Evolutionary conservation across 2,113 vertebrate genomes (phyloP).

Genomic region (Tupaia chinensis): DNA sequence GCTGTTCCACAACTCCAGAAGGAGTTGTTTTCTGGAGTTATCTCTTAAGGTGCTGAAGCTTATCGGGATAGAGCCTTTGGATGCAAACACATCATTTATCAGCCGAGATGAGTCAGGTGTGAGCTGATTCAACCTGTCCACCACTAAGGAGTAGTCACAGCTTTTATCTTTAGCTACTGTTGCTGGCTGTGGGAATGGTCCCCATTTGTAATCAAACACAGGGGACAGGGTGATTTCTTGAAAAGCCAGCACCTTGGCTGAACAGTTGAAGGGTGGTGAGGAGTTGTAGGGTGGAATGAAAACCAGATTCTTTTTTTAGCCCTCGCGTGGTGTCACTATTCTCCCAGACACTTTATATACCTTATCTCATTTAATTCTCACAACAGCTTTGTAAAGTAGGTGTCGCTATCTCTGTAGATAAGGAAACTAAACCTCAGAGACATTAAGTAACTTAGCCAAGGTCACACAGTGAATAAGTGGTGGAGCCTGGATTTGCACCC

Average conservation of each 20-base stretch:
- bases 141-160: slow-evolving; percentile 49
- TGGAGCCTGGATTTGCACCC: slow-evolving; percentile 37
- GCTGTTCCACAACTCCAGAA: not conserved
- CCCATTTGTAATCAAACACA: slow-evolving; percentile 55
- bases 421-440: slow-evolving; percentile 73
- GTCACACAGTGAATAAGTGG: slow-evolving; percentile 65
- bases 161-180: slow-evolving; percentile 79
- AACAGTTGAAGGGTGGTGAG: slow-evolving; percentile 48
- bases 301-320: slow-evolving; percentile 58
- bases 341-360: slow-evolving; percentile 46
- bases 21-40: not conserved
- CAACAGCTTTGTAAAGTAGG: slow-evolving; percentile 58
- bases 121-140: slow-evolving; percentile 74
- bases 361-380: slow-evolving; percentile 68
- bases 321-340: slow-evolving; percentile 50
- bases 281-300: not conserved
- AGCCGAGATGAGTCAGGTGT: slow-evolving; percentile 75
- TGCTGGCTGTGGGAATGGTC: slow-evolving; percentile 60
- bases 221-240: slow-evolving; percentile 58
- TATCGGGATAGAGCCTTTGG: slow-evolving; percentile 58
- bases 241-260: slow-evolving; percentile 63
- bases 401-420: slow-evolving; percentile 66
- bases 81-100: slow-evolving; percentile 74
- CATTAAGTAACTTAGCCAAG: slow-evolving; percentile 57
- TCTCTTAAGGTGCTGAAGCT: slow-evolving; percentile 65